Conservation (phyloP, 2,888 invertebrate genomes). For the Eupsilia transversa region DNA sequence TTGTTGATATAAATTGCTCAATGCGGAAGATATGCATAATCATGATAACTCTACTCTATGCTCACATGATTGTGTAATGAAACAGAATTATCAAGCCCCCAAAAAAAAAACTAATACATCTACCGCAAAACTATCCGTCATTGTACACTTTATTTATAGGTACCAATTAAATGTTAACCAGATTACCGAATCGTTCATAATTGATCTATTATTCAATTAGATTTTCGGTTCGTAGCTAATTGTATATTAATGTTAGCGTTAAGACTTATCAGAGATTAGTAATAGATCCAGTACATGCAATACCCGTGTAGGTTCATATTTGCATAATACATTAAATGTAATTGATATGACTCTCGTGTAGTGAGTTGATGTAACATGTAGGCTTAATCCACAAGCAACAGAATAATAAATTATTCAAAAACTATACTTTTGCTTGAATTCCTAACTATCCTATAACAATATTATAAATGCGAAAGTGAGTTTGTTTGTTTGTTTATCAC, state of each 20-base stretch:
- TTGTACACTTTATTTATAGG: neutral
- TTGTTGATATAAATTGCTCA: neutral
- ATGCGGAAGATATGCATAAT: neutral
- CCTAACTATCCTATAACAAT: too few relatives aligned
- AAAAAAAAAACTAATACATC: neutral
- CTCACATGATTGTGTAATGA: neutral
- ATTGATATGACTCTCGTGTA: neutral
- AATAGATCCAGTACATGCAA: conserved; percentile 30
- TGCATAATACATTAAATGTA: conserved; percentile 4
- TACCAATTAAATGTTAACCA: conserved; percentile 22
- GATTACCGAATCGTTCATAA: conserved; percentile 38
- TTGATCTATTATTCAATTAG: conserved; percentile 56
- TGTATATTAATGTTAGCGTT: conserved; percentile 59
- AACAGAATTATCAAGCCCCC: too few relatives aligned
- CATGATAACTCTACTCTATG: neutral
- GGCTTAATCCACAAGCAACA: neutral
- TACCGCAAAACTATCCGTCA: neutral
- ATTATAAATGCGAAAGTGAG: too few relatives aligned
- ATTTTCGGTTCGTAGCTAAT: conserved; percentile 51
- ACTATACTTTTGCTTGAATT: neutral
- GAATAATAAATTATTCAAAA: neutral
- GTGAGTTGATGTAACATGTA: conserved; percentile 12
- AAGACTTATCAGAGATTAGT: conserved; percentile 56
- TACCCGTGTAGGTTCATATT: conserved; percentile 4
- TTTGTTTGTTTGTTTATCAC: too few relatives aligned